Conservation (phyloP, 2,797 vertebrate species). For the Falco concolor region DNA sequence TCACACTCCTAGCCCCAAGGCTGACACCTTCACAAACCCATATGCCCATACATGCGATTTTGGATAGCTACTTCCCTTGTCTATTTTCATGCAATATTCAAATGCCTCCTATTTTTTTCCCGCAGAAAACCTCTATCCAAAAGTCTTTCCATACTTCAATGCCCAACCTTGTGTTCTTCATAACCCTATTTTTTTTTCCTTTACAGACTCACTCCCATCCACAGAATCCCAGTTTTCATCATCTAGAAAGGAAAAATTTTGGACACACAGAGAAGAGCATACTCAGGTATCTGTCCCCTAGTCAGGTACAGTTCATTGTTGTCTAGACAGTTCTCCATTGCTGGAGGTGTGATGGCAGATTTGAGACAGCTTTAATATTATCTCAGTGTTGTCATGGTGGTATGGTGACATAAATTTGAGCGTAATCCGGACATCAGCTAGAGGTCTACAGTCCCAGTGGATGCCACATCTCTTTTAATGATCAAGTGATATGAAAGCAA, state of each 20-base stretch:
- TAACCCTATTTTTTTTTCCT: not conserved
- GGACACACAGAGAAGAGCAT: not conserved
- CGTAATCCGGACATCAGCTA: not conserved
- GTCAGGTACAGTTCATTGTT: not conserved
- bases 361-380: not conserved
- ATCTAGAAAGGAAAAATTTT: not conserved
- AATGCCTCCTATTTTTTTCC: not conserved
- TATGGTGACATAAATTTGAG: not conserved
- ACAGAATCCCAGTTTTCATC: not conserved
- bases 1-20: not conserved
- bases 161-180: not conserved
- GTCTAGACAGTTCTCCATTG: not conserved
- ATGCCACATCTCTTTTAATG: not conserved
- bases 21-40: not conserved
- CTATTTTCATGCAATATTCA: not conserved
- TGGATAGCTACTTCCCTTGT: not conserved
- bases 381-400: not conserved
- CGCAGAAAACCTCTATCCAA: not conserved
- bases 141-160: not conserved
- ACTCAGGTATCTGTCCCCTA: not conserved
- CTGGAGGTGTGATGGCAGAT: not conserved
- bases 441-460: not conserved
- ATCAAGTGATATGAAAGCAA: rapidly evolving
- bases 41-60: not conserved
- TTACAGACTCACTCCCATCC: not conserved